Evolutionary conservation across 2,797 vertebrate species (phyloP), one percentile per base, ranked within the genome.

Genomic region (Falco novaeseelandiae): DNA sequence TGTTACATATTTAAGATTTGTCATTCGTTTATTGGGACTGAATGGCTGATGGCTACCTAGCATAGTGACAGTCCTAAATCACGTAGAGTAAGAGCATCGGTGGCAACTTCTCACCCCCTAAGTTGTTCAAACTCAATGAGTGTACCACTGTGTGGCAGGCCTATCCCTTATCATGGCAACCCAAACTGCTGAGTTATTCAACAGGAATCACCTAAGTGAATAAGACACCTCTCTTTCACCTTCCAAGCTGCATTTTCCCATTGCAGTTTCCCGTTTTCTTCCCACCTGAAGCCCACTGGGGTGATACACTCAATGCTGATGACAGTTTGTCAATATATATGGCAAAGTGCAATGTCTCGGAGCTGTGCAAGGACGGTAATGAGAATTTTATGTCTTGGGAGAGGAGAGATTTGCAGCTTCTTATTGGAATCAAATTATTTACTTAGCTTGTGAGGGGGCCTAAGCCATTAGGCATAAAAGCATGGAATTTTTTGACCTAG

Each of bases 351-450:
- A 93, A 8, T 7, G 4, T 69, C 65, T 96, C 55, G 7, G 36
- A 91, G 73, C 65, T 10, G 6, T 87, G 78, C 87, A 32, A 71
- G 58, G 61, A 65, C 72, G n/a, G 61, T 95, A 94, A 93, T 91
- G 79, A 95, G 94, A 92, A 87, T 86, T 95, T 91, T 89, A 36
- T 94, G 79, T 89, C 79, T 96, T 76, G 82, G 44, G 72, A 63
- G 51, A 90, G 40, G 76, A 78, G 55, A 89, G 79, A 77, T 95
- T 93, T 12, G 6, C 34, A 83, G 62, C 58, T 71, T 83, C 72
- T 93, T 83, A 84, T 17, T 95, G 76, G 72, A 96, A 91, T 95
- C 69, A 92, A 94, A 80, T 96, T 78, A 89, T 89, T 85, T 89
- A 93, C 72, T 89, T 93, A 69, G 69, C 69, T 89, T 88, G 44